phyloP scores from a whole-genome alignment of 2,113 vertebrate species.

The Camarhynchus parvulus region DNA sequence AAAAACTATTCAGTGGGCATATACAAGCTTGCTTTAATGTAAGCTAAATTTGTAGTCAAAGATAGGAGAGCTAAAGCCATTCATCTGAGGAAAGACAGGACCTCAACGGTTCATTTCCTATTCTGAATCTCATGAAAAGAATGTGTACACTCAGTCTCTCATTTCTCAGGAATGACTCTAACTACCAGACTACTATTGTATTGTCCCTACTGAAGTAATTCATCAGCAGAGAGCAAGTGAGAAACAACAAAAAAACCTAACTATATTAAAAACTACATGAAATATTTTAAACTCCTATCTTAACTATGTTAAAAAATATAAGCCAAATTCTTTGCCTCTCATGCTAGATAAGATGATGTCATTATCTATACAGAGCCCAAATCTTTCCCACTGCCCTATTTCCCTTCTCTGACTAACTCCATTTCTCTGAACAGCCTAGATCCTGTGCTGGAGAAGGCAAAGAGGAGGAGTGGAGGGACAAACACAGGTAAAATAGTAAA shows the following conservation, averaged over 20 bases:
- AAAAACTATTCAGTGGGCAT: neutral
- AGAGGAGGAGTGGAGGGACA: neutral
- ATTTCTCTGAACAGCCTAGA: neutral
- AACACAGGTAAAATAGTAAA: neutral
- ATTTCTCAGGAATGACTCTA: neutral
- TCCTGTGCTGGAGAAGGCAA: neutral
- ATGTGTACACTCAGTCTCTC: neutral
- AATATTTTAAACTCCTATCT: neutral
- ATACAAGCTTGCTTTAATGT: neutral
- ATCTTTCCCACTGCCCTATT: neutral
- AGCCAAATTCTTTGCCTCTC: neutral
- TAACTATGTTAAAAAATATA: neutral
- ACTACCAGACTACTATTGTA: neutral
- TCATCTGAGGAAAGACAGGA: conserved; percentile 17
- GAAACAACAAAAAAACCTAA: neutral
- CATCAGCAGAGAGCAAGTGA: neutral
- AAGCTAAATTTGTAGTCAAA: neutral
- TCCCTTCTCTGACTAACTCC: neutral
- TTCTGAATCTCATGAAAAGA: conserved; percentile 10
- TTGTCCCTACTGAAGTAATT: neutral
- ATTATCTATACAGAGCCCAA: neutral
- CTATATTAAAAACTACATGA: neutral
- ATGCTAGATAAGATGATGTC: neutral
- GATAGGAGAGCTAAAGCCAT: neutral
- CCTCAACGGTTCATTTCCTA: neutral